Evolutionary conservation across 2,113 vertebrate genomes (phyloP), one percentile per base, ranked within the genome.

Genomic region (Uria lomvia): DNA sequence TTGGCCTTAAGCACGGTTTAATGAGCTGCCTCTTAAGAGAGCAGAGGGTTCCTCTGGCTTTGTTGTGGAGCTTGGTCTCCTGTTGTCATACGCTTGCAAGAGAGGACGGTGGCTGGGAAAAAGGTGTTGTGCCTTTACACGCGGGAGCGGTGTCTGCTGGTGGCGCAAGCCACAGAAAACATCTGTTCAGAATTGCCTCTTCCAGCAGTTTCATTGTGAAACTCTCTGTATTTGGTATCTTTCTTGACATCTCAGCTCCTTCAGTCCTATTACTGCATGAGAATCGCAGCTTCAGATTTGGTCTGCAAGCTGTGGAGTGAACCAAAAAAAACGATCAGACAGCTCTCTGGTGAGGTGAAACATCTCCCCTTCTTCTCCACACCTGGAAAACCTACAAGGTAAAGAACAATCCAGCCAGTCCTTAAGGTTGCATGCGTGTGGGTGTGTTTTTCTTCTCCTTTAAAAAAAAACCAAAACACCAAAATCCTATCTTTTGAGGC

Each of bases 21-120:
- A 94, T 70, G 63, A 86, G 34, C 6, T 3, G 5, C 38, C 70
- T 19, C 47, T 58, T 75, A 67, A 62, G 34, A 17, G 8, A 52
- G 62, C 17, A 12, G 20, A 74, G 42, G 30, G 17, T 58, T 78
- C 16, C 40, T 78, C 40, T 4, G 3, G 27, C 40, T 56, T 66
- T 34, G 11, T 16, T 52, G 19, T 0, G 0, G 50, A 65, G 26
- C 40, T 36, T 5, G 22, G 50, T 40, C 34, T 71, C 43, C 12
- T 27, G 42, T 53, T 4, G 3, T 66, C 3, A 0, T 38, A 19
- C 0, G 1, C 36, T 52, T 1, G 4, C 49, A 32, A 26, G 43
- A 78, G 43, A 83, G 77, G 20, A 55, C 3, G 3, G 26, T 0
- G 5, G 18, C 79, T 70, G 55, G 32, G 29, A 56, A 45, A 58